A percentile compares a stretch with the other conserved stretches of the same genome.
phyloP scores from a whole-genome alignment of 2,888 invertebrate species.

The Agrilus biguttatus region DNA sequence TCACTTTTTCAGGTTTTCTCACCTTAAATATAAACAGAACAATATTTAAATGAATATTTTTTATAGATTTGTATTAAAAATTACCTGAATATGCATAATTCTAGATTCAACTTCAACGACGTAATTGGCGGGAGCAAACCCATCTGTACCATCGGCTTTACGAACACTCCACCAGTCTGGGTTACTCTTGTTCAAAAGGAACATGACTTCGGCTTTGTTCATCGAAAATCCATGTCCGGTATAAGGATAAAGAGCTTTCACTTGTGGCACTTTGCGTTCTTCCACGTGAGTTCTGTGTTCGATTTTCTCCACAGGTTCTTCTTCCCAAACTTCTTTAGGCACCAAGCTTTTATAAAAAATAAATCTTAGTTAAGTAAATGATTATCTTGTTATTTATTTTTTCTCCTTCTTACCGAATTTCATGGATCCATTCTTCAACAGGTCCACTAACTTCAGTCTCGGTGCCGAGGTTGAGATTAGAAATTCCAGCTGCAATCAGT shows the following conservation, averaged over 20 bases:
- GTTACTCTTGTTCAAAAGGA: constrained; percentile 87
- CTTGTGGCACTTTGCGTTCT: constrained; percentile 77
- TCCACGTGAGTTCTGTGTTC: constrained; percentile 79
- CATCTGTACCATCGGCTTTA: constrained; percentile 75
- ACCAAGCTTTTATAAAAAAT: constrained; percentile 38
- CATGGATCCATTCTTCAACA: constrained; percentile 37
- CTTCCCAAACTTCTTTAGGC: constrained; percentile 86
- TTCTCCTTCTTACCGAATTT: constrained; percentile 3
- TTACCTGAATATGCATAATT: constrained; percentile 57
- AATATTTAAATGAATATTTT: background rate
- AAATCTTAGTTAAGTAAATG: no score
- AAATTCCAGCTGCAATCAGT: constrained; percentile 62
- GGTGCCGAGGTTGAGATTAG: constrained; percentile 45
- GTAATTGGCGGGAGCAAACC: constrained; percentile 96
- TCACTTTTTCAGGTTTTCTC: constrained; percentile 67
- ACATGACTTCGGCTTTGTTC: constrained; percentile 81
- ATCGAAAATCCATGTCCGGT: constrained; percentile 85
- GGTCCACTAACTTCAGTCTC: constrained; percentile 48
- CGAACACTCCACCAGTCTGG: constrained; percentile 99
- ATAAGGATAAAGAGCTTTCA: constrained; percentile 76
- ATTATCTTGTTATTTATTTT: background rate
- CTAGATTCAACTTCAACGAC: constrained; percentile 85
- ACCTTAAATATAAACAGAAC: constrained; percentile 26
- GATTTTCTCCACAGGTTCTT: constrained; percentile 72
- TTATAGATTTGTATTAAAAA: background rate